Evolutionary conservation across 23 tunicate genomes (phyloP), one percentile per base, ranked within the genome.

Genomic region (Trididemnum nubilum): DNA sequence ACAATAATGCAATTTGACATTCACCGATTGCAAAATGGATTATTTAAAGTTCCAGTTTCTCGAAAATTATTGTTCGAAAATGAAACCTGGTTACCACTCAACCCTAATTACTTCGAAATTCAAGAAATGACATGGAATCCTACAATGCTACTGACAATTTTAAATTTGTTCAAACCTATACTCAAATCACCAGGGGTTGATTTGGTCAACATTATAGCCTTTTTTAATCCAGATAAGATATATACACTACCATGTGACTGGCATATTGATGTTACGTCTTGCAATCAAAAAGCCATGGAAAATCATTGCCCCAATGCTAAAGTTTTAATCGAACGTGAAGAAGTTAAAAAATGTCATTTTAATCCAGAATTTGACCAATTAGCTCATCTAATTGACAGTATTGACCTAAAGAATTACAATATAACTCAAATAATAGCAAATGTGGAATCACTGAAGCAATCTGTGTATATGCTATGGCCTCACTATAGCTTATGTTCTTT

Each of bases 71-170:
- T 51, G 40, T 52, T 12, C 28, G 21, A 9, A 27, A 32, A 30
- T 54, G n/a, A 35, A 2, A 52, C 37, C 2, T 77, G 36, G 39
- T 37, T 77, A 25, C 81, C 81, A 23, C 4, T 77, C 7, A 54
- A 51, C 26, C 9, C 67, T 12, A 31, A 77, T 2, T 36, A 77
- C 2, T 77, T 34, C 54, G 81, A 77, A 51, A 57, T 26, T 54
- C 37, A 28, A n/a, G 35, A 79, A 15, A 65, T 78, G 84, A 79
- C 90, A 15, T 85, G 84, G 84, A 66, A 79, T 50, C 90, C 90
- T 5, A 44, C n/a, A 33, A 85, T 85, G 90, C 54, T 85, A 22
- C 51, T 64, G 22, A 69, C 77, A 15, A 15, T 78, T 44, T 79
- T 74, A 66, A 66, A 79, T 12, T 22, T 79, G 15, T 85, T 85